Base-by-base conservation (phyloP, 2,888 invertebrate species). In the Branchipolynoe longqiensis region DNA sequence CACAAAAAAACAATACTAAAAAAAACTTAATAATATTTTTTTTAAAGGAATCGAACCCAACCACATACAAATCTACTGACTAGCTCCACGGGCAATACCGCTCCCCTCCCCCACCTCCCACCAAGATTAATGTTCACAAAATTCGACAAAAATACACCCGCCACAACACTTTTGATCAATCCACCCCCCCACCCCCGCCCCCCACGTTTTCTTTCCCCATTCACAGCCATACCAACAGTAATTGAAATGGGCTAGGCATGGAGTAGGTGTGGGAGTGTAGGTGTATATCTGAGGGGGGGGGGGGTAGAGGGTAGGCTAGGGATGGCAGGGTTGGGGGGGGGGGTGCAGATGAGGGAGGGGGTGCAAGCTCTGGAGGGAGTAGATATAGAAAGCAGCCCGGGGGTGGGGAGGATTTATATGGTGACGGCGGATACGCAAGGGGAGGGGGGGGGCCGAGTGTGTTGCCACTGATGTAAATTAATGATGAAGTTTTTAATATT, bases 401-500 rank as follows among this genome's bases (percentile, higher is more conserved):
- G 6, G 6, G 62, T 62, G 12, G 62, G 48, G 8, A 8, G 48
- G 48, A n/a, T 48, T 48, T 48, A 48, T 48, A n/a, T n/a, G 48
- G 48, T 8, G 48, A 8, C 48, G 48, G 48, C n/a, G n/a, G n/a
- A n/a, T n/a, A n/a, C n/a, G n/a, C n/a, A n/a, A n/a, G 48, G 48
- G 8, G 48, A 18, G 48, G 48, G 1, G 36, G 14, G 18, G 38
- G 8, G 25, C 36, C 33, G 36, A 69, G 36, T 69, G 69, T 69
- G 33, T 69, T 69, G 25, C 69, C 69, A 18, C 36, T 69, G 69
- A 69, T 69, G 69, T 69, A 69, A 69, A 69, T 69, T 69, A 69
- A 69, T 69, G 69, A 69, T 69, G 69, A 69, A 69, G 69, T 69
- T 69, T 69, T 69, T 69, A 69, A 69, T 69, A 69, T 69, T 69